Base-by-base conservation (phyloP, 2,888 invertebrate species). In the Sisyra nigra region DNA sequence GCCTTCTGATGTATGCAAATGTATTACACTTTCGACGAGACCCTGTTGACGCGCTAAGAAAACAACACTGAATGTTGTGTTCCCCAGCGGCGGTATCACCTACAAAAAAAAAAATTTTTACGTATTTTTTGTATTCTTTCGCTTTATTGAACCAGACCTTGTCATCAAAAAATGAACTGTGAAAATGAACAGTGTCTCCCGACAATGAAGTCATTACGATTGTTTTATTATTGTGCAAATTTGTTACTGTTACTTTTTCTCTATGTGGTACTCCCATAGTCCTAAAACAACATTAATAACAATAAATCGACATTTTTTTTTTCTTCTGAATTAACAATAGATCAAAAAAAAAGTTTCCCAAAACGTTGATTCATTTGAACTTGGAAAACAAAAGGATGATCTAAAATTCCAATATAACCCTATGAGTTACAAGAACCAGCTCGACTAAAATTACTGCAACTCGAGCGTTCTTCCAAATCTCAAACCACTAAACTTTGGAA, bases 81-180 rank as follows among this genome's bases (percentile, higher is more conserved):
- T 93, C 48, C 85, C 87, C 53, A 81, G 75, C 46, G 93, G 89
- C 55, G 85, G 81, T 60, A 96, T 77, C 60, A 80, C 75, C 89
- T 91, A 66, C 34, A 58, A 66, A n/a, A 9, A 10, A 9, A 37
- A n/a, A 18, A 18, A 14, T 36, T 13, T 13, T 36, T 36, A 13
- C 9, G 13, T 38, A 13, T 18, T 17, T 14, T 8, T 17, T 40
- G 7, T 40, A 30, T 36, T 19, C 3, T 30, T 37, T 5, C 2
- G 15, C n/a, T 7, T 41, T 6, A 38, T 5, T 18, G n/a, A 8
- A 6, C 44, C 62, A 65, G 61, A 93, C 92, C 77, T 92, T 92
- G 57, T 91, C 80, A 58, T 91, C 84, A 65, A 94, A 94, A 72
- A 96, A 94, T 50, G 94, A 93, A 57, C 93, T 92, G 65, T 96